Evolutionary conservation across 2,888 invertebrate species (phyloP).

Genomic region (Synergus laeviventris): DNA sequence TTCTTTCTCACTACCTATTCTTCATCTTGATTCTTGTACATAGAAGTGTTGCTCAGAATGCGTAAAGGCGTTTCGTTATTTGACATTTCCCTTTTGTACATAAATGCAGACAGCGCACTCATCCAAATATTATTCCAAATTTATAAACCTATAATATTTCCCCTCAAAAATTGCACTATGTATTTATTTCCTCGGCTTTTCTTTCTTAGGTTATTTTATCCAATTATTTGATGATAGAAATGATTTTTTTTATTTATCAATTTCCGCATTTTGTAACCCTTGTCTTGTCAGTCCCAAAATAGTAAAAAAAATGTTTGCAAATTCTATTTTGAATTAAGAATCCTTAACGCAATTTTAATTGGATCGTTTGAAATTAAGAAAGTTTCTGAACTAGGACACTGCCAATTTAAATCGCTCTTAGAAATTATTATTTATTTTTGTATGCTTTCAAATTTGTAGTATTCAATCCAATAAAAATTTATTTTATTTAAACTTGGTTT

Average conservation of each 20-base stretch:
- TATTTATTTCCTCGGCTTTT: constrained; percentile 6
- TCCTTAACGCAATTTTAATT: neutral
- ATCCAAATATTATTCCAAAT: constrained; percentile 39
- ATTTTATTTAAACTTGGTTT: too few relatives aligned
- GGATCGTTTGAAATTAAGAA: neutral
- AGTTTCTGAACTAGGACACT: neutral
- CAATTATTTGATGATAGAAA: neutral
- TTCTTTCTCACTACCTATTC: constrained; percentile 61
- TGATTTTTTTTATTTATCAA: constrained; percentile 1
- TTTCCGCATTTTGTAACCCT: constrained; percentile 4
- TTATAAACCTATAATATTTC: constrained; percentile 3
- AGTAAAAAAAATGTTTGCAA: neutral
- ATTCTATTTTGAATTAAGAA: neutral
- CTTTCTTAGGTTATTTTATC: neutral
- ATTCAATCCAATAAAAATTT: too few relatives aligned
- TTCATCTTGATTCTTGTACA: constrained; percentile 54
- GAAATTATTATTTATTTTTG: neutral
- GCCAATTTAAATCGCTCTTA: too few relatives aligned
- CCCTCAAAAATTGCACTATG: constrained; percentile 2
- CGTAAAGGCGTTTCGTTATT: constrained; percentile 10
- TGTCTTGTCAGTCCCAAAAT: neutral
- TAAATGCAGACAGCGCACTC: constrained; percentile 47
- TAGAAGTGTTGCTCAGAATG: constrained; percentile 52
- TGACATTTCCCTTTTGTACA: neutral
- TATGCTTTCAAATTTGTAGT: neutral